Base-by-base conservation (phyloP, 2,888 invertebrate species). In the Himalopsyche tibetana region DNA sequence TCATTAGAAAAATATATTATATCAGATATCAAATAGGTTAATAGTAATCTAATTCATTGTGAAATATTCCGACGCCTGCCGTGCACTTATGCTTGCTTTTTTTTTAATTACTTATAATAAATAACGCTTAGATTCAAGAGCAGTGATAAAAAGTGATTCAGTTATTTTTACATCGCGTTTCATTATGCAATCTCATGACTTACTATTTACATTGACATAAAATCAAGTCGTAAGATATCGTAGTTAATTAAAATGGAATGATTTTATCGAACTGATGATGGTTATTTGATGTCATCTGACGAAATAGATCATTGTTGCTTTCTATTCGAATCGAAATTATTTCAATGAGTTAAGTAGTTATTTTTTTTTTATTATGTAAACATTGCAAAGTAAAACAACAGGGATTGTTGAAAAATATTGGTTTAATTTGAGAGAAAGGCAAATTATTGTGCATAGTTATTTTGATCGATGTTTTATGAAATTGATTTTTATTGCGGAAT, bases 31-130 rank as follows among this genome's bases (percentile, higher is more conserved):
- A 63, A 63, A 63, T 63, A 63, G 63, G 63, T 63, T 63, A 63
- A 63, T 63, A 63, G 63, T 19, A 63, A 63, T 63, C 63, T 63
- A 63, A 63, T 63, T 63, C 19, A 28, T 63, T 63, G 63, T 63
- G 63, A 63, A 63, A 63, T 63, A 63, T 63, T 63, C 63, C 19
- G 63, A 63, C 63, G 63, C 63, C 63, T 63, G n/a, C 19, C 19
- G 19, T 63, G 28, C 19, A 63, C 63, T 63, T 63, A 63, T 63
- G 6, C 63, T 19, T 63, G 28, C 63, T 28, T 19, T 63, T 55
- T 28, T 28, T 63, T 19, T 63, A 63, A 63, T 63, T 63, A 63
- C 63, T 63, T 2, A 19, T 63, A 63, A 63, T 63, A 63, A 63
- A 63, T 28, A 63, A 63, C 63, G 19, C 11, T 3, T 19, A 63